Base-by-base conservation (phyloP, 2,113 vertebrate species). In the Casuarius casuarius region DNA sequence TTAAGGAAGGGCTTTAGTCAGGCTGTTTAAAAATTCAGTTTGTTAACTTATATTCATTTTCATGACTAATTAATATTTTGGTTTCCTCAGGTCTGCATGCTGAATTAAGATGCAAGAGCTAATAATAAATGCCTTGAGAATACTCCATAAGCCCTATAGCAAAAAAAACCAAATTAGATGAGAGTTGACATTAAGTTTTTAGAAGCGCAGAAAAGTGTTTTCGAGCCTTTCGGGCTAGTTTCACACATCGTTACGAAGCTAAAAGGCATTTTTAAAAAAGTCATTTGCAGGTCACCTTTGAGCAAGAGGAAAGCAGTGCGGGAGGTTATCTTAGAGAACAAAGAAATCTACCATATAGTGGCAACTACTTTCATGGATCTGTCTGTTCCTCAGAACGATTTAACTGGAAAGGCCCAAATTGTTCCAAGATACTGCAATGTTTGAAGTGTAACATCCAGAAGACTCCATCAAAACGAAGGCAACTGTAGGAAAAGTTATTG, bases 11-110 rank as follows among this genome's bases (percentile, higher is more conserved):
- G 48, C 35, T 77, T 83, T 88, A 51, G 23, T 61, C 51, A 46
- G 94, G 81, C 92, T 85, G 46, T 33, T 95, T 54, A 90, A 92
- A 85, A 67, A 63, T 65, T 71, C 4, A 4, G 74, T 88, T 95
- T 96, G 94, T 94, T 97, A 96, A 96, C 74, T 95, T 92, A n/a
- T 88, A 80, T 61, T 90, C 91, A 95, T 88, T 97, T 95, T 91
- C 94, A 95, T 59, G 91, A 92, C 94, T 97, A 96, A 96, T 97
- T 97, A 97, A 97, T 96, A 96, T 94, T 96, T 95, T 88, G 75
- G 91, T 91, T 92, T 96, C 96, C 97, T 95, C 91, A 42, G 95
- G 95, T 91, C 91, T 96, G 78, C 77, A 89, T n/a, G n/a, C 14
- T 73, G 87, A 96, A 97, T 97, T 97, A 94, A 94, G 97, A 95